Evolutionary conservation across 2,797 vertebrate genomes (phyloP), one percentile per base, ranked within the genome.

Genomic region (Helicolenus hilgendorfi): DNA sequence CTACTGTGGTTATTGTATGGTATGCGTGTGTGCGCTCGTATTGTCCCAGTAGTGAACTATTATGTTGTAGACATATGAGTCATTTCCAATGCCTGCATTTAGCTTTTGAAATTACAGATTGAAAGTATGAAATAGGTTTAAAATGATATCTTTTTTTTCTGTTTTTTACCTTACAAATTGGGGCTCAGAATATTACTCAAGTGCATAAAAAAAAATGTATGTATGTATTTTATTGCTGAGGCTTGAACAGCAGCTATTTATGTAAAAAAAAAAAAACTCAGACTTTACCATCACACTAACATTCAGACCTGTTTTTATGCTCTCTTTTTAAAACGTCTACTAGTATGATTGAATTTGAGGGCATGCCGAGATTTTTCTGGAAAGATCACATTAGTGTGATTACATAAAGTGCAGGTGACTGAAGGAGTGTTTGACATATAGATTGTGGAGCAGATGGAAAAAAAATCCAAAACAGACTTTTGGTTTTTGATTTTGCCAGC

Each of bases 21-120:
- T 29, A 18, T 59, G 22, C 73, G 41, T 56, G 65, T 55, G 4
- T 49, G 72, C 41, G 4, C 41, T 53, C 3, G 7, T 58, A 58
- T 62, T 68, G 71, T 75, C 36, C 27, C n/a, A 31, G n/a, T 15
- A 74, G 27, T 41, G 6, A 84, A 79, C 55, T 13, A 22, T 63
- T 67, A 29, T 72, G 24, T 41, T 77, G 41, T 49, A 49, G 45
- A 71, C 26, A 29, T 33, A 36, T 81, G 64, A 83, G 49, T 76
- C 31, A 71, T 53, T 71, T 78, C 24, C 41, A 27, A 26, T 0
- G 7, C 45, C 69, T 56, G 27, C 29, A 83, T 67, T 71, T 33
- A 70, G 27, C 41, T 41, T 56, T 68, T 68, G 33, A 83, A 70
- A 49, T 26, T n/a, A 26, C 26, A 45, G 10, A 33, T 20, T 14